A percentile compares a stretch with the other conserved stretches of the same genome.
phyloP scores from a whole-genome alignment of 2,113 vertebrate genomes.

The Rhinoptilus africanus region DNA sequence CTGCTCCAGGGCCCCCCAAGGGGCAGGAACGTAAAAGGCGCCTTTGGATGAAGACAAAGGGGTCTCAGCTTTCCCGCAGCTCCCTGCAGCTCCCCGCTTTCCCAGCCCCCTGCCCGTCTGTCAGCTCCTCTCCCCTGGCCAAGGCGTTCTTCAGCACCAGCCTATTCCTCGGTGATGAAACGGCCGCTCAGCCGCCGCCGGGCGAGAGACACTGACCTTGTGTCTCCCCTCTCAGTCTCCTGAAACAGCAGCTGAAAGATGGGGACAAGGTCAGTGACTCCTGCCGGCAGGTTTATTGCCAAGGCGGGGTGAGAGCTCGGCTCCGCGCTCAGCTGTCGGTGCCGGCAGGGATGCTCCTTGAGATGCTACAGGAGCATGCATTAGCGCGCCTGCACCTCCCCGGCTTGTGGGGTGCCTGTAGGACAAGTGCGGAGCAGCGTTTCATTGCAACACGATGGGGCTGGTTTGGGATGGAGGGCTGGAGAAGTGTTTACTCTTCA shows the following conservation, averaged over 20 bases:
- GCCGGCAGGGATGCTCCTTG: background rate
- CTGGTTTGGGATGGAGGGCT: background rate
- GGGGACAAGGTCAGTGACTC: slow-evolving; percentile 50
- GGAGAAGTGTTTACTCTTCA: background rate
- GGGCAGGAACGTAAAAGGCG: background rate
- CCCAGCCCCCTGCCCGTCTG: background rate
- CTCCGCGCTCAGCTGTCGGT: background rate
- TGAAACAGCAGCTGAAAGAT: slow-evolving; percentile 57
- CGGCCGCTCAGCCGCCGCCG: slow-evolving; percentile 6
- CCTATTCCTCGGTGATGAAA: slow-evolving; percentile 58
- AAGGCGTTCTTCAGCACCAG: slow-evolving; percentile 43
- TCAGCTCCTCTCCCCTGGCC: slow-evolving; percentile 20
- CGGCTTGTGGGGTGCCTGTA: background rate
- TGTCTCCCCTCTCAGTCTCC: slow-evolving; percentile 14
- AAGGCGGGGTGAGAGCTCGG: background rate
- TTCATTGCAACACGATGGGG: background rate
- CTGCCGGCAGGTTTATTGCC: slow-evolving; percentile 19
- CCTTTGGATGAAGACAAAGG: background rate
- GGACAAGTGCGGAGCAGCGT: fast-evolving
- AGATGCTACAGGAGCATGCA: fast-evolving
- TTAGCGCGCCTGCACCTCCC: background rate
- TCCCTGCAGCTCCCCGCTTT: background rate
- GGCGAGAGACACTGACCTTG: slow-evolving; percentile 54
- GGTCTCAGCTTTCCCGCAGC: background rate
- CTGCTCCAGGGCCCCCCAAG: background rate